A percentile compares a stretch with the other conserved stretches of the same genome.
phyloP scores from a whole-genome alignment of 2,113 vertebrate species.

The Steatornis caripensis region DNA sequence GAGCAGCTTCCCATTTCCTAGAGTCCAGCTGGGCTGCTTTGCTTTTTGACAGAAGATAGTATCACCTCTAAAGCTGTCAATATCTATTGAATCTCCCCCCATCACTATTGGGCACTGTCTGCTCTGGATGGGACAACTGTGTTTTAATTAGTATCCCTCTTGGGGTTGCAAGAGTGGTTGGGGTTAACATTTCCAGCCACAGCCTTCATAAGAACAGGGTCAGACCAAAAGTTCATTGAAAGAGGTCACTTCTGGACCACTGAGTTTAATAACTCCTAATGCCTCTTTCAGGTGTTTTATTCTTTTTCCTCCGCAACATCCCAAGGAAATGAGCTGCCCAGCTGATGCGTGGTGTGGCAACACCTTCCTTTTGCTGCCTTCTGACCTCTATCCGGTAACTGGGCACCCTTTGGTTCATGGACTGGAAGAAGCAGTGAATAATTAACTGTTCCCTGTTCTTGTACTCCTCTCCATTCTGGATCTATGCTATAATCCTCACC shows the following conservation, averaged over 20 bases:
- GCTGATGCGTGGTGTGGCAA: background rate
- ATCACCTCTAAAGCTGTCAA: background rate
- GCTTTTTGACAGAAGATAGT: background rate
- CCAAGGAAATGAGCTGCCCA: background rate
- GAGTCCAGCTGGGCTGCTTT: background rate
- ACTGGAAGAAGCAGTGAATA: background rate
- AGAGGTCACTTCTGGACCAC: background rate
- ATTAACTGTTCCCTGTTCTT: background rate
- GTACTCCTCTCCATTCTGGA: background rate
- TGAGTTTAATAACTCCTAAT: background rate
- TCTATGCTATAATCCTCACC: background rate
- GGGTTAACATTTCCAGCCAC: background rate
- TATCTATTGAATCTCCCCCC: background rate
- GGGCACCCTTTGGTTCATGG: background rate
- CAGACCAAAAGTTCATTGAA: background rate
- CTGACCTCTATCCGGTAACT: background rate
- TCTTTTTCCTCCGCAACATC: background rate
- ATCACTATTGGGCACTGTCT: background rate
- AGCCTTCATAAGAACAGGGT: background rate
- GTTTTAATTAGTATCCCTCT: constrained; percentile 16
- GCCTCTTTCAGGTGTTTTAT: background rate
- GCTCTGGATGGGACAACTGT: background rate
- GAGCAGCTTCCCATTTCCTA: background rate
- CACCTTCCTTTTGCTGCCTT: background rate
- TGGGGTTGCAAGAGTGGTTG: background rate